A percentile compares a stretch with the other conserved stretches of the same genome.
These are phyloP conservation scores for Mycalesis mineus DNA, from an alignment of 2,888 invertebrate genomes.

Conservation along the genomic window DNA sequence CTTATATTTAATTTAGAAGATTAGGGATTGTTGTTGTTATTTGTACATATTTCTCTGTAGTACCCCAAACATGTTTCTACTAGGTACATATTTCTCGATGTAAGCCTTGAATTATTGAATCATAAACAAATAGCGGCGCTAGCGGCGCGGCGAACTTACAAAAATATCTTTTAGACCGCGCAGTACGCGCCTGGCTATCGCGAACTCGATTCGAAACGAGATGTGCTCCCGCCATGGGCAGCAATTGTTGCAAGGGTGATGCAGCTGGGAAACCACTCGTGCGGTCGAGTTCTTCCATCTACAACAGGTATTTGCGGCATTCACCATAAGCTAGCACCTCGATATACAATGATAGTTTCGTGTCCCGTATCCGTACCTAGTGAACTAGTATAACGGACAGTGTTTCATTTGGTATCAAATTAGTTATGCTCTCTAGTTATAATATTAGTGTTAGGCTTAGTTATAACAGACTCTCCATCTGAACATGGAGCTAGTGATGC, in stretches of 20 bases:
- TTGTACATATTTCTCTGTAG: too few species aligned
- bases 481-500: slow-evolving; percentile 5
- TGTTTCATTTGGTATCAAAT: slow-evolving; percentile 19
- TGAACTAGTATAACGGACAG: slow-evolving; percentile 29
- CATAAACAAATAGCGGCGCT: slow-evolving; percentile 52
- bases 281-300: slow-evolving; percentile 68
- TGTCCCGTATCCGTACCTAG: slow-evolving; percentile 54
- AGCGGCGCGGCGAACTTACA: slow-evolving; percentile 55
- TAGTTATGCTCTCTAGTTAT: slow-evolving; percentile 19
- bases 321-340: slow-evolving; percentile 53
- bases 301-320: slow-evolving; percentile 70
- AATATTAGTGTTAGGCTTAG: slow-evolving; percentile 1
- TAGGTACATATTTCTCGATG: neutral
- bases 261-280: slow-evolving; percentile 65
- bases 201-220: slow-evolving; percentile 55
- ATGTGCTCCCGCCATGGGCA: slow-evolving; percentile 75
- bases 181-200: slow-evolving; percentile 63
- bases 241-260: slow-evolving; percentile 80
- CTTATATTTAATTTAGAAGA: too few species aligned
- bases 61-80: too few species aligned
- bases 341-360: slow-evolving; percentile 61
- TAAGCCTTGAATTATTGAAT: slow-evolving; percentile 20
- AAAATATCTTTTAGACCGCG: slow-evolving; percentile 56
- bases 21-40: too few species aligned
- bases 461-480: neutral